Base-by-base conservation (phyloP, 2,113 vertebrate genomes). In the Lynx canadensis region DNA sequence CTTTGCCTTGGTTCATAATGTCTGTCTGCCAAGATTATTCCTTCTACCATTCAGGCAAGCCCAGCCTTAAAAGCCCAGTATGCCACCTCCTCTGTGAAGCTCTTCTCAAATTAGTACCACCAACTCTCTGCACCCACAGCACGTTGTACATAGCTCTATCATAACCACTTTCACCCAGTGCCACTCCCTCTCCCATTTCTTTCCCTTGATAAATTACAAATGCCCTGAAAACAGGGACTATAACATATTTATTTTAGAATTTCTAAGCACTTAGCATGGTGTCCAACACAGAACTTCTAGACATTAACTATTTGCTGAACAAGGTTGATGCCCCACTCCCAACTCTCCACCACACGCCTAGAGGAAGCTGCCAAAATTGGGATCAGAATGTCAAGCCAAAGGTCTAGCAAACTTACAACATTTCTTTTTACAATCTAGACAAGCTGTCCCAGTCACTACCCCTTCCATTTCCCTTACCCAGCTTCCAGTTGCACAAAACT, bases 161-260 rank as follows among this genome's bases (percentile, higher is more conserved):
- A 57, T 19, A 66, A n/a, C 19, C 0, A 0, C n/a, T 55, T 45
- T 55, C 23, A 2, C 36, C 1, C 0, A 1, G 21, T 25, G 25
- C 55, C 73, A 4, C 1, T 29, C 78, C 27, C 36, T 41, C 29
- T 16, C 10, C 38, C 10, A 41, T 21, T 23, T 78, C 89, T 55
- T 48, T 66, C 50, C 38, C 60, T 52, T 80, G 63, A 57, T 33
- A 19, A 73, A 71, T 91, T n/a, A 89, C 21, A 78, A 55, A 60
- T 60, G 57, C 12, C 91, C 38, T 16, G 21, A 91, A 36, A 66
- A 15, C 71, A 68, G 29, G 38, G 16, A 50, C 65, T 68, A 2
- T 23, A 73, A 73, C 29, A 18, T 65, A 55, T 74, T 68, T 93
- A 82, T 52, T 89, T 94, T 19, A 21, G 33, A n/a, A 84, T 73